Evolutionary conservation across 2,797 vertebrate species (phyloP).

Genomic region (Crocodylus rhombifer): DNA sequence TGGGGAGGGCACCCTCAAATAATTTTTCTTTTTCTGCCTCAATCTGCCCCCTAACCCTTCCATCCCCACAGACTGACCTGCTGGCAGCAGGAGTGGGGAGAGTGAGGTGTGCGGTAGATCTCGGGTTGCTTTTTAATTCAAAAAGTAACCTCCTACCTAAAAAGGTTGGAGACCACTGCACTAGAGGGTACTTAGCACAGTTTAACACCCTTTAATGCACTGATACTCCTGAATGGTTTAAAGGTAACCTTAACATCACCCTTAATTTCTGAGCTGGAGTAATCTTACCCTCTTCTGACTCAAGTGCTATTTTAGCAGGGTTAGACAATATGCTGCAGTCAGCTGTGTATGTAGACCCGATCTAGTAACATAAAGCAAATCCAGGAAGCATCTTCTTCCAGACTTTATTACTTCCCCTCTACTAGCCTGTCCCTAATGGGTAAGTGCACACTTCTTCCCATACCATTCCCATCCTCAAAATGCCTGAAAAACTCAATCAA

Average conservation of each 20-base stretch:
- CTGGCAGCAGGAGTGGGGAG: no score
- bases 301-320: not conserved
- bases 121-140: no score
- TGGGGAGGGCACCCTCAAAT: no score
- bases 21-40: no score
- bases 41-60: no score
- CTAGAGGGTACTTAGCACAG: no score
- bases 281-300: not conserved
- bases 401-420: not conserved
- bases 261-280: not conserved
- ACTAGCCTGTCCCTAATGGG: not conserved
- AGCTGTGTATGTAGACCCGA: not conserved
- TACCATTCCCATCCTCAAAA: not conserved
- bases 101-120: no score
- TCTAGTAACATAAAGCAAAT: not conserved
- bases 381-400: not conserved
- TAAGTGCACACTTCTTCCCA: rapidly evolving
- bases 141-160: no score
- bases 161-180: no score
- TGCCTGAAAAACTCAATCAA: not conserved
- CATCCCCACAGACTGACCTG: no score
- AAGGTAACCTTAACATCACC: not conserved
- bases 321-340: not conserved
- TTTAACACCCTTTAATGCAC: no score
- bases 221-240: not conserved